Percentiles rank a stretch among this genome's conserved stretches.
Evolutionary conservation across 2,888 invertebrate species (phyloP).

Genomic region (Agonum fuliginosum): DNA sequence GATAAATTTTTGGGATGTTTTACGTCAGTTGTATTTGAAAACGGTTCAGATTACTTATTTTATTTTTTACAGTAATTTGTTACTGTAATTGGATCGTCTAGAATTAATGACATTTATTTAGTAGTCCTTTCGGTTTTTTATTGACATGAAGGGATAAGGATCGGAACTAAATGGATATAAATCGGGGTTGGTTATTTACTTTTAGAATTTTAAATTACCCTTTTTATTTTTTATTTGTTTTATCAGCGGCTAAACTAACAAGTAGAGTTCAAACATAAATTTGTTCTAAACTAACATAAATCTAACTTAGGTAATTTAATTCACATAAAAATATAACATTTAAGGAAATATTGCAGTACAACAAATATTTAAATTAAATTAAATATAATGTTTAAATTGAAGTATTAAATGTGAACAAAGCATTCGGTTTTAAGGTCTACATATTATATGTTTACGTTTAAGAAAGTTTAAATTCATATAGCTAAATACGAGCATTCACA

Average conservation of each 20-base stretch:
- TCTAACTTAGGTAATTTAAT: neutral
- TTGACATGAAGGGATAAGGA: neutral
- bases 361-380: too few relatives aligned
- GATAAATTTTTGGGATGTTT: constrained; percentile 13
- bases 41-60: neutral
- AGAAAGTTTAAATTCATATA: too few relatives aligned
- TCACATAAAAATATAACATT: neutral
- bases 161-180: neutral
- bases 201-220: neutral
- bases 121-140: constrained; percentile 11
- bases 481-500: too few relatives aligned
- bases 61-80: constrained; percentile 40
- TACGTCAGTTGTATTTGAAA: neutral
- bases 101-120: constrained; percentile 3
- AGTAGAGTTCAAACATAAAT: too few relatives aligned
- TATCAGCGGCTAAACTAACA: neutral
- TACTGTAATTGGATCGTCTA: constrained; percentile 6
- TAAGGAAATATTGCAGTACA: too few relatives aligned
- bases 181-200: neutral
- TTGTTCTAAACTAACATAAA: neutral
- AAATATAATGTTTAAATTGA: too few relatives aligned
- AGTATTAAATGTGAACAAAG: too few relatives aligned
- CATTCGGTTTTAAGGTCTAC: too few relatives aligned
- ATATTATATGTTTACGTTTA: too few relatives aligned
- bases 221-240: neutral